Evolutionary conservation across 2,888 invertebrate species (phyloP).

Genomic region (Tribolium freemani): DNA sequence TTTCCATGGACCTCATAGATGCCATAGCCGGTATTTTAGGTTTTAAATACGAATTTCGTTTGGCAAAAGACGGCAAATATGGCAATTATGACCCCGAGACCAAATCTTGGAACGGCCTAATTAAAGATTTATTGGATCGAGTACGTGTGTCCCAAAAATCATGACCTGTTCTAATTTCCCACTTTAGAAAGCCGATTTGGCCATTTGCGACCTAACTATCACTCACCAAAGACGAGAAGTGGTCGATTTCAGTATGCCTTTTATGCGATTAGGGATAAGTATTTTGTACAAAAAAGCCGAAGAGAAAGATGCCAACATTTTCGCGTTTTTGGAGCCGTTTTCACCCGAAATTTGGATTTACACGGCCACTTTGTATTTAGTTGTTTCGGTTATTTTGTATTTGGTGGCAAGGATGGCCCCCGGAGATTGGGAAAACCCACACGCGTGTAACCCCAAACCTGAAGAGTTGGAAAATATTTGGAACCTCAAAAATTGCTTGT

Average conservation of each 20-base stretch:
- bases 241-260: constrained; percentile 97
- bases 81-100: constrained; percentile 78
- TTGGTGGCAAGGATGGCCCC: constrained; percentile 81
- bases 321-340: constrained; percentile 92
- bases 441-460: constrained; percentile 89
- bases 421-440: constrained; percentile 94
- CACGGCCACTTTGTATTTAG: constrained; percentile 87
- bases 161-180: background rate
- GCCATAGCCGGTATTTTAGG: constrained; percentile 54
- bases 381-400: constrained; percentile 85
- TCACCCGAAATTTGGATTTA: constrained; percentile 90
- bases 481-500: constrained; percentile 89
- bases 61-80: constrained; percentile 78
- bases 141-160: constrained; percentile 66
- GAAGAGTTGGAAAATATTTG: constrained; percentile 93
- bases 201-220: constrained; percentile 96
- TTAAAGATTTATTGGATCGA: constrained; percentile 81
- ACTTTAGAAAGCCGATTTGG: constrained; percentile 91
- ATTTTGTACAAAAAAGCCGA: constrained; percentile 88
- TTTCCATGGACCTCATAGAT: constrained; percentile 89
- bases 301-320: constrained; percentile 83
- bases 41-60: constrained; percentile 69
- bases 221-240: constrained; percentile 88
- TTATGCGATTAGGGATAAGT: constrained; percentile 92
- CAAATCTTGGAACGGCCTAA: constrained; percentile 84